Base-by-base conservation (phyloP, 1,140 invertebrate genomes). In the Drosophila saltans region DNA sequence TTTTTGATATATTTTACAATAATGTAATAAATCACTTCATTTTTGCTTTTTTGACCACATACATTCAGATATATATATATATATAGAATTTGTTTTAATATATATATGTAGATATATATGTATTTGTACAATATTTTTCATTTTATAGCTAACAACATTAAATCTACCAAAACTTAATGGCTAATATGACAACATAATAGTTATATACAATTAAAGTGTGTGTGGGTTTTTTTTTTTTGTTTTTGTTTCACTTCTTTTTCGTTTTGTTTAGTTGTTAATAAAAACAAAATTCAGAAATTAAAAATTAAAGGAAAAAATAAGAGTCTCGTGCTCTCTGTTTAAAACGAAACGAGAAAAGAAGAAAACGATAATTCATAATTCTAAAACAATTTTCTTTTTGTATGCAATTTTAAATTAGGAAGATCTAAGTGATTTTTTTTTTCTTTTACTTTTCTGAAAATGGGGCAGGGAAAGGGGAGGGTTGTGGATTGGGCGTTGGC, bases 271-370 rank as follows among this genome's bases (percentile, higher is more conserved):
- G 74, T 55, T 67, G 66, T 80, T 80, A 73, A 86, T 64, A 86
- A 63, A 80, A 79, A 90, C 69, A 67, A 69, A 89, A 75, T 36
- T 36, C 33, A 85, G 60, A 86, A 81, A 26, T 26, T 10, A 81
- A 65, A 83, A 82, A 75, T 85, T 55, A 81, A 79, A 78, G 10
- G 36, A 16, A 59, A 58, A 58, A 36, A 16, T 16, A 16, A 72
- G 90, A 91, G 90, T 91, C 90, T 91, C 90, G 81, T 91, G 73
- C 85, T 91, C 90, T 91, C 90, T 81, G 72, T 71, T 83, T 74
- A 75, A 71, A 64, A 71, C 67, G 16, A 75, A 72, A 72, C 77
- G 75, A 71, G 68, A 75, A 69, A 69, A 80, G 75, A 88, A 71
- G 75, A 72, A 82, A 74, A 83, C 65, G 61, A 81, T 76, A 63